Percentiles rank a stretch among this genome's conserved stretches.
These are phyloP conservation scores for Serinus canaria DNA, from an alignment of 2,113 vertebrate species.

Conservation along the genomic window DNA sequence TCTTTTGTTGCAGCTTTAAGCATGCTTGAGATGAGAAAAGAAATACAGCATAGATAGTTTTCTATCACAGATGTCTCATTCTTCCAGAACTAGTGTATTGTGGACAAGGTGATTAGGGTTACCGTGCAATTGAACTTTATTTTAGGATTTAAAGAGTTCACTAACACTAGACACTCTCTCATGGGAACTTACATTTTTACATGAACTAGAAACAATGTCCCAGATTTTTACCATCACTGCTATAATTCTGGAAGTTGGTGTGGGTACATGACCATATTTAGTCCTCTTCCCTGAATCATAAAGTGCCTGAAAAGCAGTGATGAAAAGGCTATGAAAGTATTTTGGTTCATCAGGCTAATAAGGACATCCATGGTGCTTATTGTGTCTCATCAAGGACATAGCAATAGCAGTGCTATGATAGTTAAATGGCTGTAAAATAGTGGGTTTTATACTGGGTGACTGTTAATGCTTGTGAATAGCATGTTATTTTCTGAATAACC, in stretches of 20 bases:
- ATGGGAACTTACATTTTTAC: not conserved
- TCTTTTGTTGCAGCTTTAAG: not conserved
- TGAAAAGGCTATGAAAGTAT: not conserved
- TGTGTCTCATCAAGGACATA: not conserved
- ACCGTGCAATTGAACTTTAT: not conserved
- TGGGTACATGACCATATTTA: not conserved
- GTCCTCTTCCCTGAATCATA: not conserved
- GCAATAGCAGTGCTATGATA: not conserved
- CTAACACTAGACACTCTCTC: not conserved
- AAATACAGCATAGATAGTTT: not conserved
- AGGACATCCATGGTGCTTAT: not conserved
- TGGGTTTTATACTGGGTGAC: not conserved
- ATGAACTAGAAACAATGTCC: conserved; percentile 30
- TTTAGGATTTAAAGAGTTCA: not conserved
- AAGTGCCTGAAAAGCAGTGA: not conserved
- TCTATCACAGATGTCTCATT: not conserved
- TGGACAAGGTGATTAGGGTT: conserved; percentile 27
- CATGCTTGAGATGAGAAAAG: not conserved
- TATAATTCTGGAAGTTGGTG: not conserved
- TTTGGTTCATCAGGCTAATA: not conserved
- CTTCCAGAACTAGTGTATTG: not conserved
- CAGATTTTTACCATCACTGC: not conserved
- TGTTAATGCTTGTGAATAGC: not conserved
- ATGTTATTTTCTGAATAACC: not conserved
- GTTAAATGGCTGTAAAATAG: not conserved